Conservation (phyloP, 53 echinoderm and acorn worm genomes). For the Echinarachnius parma region DNA sequence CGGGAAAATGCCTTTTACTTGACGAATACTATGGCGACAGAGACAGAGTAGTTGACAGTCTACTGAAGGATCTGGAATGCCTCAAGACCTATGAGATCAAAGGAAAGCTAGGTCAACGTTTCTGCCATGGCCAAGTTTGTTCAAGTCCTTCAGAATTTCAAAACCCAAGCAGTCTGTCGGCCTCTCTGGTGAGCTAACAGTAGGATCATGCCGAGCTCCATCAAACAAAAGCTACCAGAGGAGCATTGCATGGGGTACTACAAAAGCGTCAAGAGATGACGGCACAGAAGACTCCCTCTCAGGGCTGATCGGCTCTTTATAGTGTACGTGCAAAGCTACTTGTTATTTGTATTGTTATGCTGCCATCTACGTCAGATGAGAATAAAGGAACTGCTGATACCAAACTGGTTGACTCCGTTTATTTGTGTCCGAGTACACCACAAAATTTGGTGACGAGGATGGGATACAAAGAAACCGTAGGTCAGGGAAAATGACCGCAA, state of each 20-base stretch:
- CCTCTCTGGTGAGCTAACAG: slow-evolving; percentile 67
- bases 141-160: slow-evolving; percentile 66
- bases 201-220: slow-evolving; percentile 74
- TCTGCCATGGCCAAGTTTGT: slow-evolving; percentile 64
- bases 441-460: too few relatives aligned
- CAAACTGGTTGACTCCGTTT: too few relatives aligned
- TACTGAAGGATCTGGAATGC: slow-evolving; percentile 61
- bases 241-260: slow-evolving; percentile 79
- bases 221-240: slow-evolving; percentile 75
- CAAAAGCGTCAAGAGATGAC: slow-evolving; percentile 71
- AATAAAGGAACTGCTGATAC: too few relatives aligned
- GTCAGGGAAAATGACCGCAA: too few relatives aligned
- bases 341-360: too few relatives aligned
- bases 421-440: too few relatives aligned
- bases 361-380: too few relatives aligned
- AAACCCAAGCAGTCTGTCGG: slow-evolving; percentile 66
- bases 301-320: slow-evolving; percentile 65
- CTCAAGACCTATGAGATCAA: slow-evolving; percentile 62
- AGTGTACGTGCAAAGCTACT: too few relatives aligned
- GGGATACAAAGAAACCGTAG: too few relatives aligned
- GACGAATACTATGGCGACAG: slow-evolving; percentile 68
- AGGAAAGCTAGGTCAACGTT: slow-evolving; percentile 51
- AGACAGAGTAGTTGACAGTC: slow-evolving; percentile 67
- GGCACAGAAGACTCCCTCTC: slow-evolving; percentile 57
- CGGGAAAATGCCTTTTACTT: too few relatives aligned